A percentile compares a stretch with the other conserved stretches of the same genome.
phyloP scores from a whole-genome alignment of 2,797 vertebrate genomes.

The Gymnothorax reevesii region DNA sequence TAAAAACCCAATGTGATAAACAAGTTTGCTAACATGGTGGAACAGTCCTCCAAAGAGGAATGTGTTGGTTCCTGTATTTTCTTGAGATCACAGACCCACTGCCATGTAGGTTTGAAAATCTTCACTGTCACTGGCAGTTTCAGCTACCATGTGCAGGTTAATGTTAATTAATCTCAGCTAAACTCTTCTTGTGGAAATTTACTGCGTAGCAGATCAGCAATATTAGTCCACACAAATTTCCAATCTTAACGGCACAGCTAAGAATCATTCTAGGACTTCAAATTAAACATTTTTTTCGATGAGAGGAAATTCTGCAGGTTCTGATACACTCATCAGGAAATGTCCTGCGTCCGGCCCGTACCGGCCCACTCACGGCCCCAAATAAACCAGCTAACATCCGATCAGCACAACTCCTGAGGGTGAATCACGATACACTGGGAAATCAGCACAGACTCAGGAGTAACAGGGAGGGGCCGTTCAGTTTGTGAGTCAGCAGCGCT shows the following conservation, averaged over 20 bases:
- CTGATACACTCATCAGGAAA: background rate
- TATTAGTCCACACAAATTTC: too few relatives aligned
- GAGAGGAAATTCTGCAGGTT: background rate
- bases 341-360: background rate
- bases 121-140: too few relatives aligned
- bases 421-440: constrained; percentile 37
- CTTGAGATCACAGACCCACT: too few relatives aligned
- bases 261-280: background rate
- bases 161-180: too few relatives aligned
- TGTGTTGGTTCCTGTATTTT: too few relatives aligned
- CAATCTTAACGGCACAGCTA: background rate
- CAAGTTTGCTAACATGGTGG: too few relatives aligned
- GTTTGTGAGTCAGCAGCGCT: background rate
- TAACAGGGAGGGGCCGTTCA: background rate
- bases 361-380: constrained; percentile 27
- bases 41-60: too few relatives aligned
- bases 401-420: constrained; percentile 42
- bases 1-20: too few relatives aligned
- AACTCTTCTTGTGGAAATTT: too few relatives aligned
- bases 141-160: too few relatives aligned
- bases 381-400: constrained; percentile 34
- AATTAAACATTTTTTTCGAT: background rate
- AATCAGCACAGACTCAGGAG: background rate
- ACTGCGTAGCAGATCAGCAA: too few relatives aligned
- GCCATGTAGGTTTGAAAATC: too few relatives aligned